Evolutionary conservation across 1,140 invertebrate genomes (phyloP), one percentile per base, ranked within the genome.

Genomic region (Drosophila micromelanica): DNA sequence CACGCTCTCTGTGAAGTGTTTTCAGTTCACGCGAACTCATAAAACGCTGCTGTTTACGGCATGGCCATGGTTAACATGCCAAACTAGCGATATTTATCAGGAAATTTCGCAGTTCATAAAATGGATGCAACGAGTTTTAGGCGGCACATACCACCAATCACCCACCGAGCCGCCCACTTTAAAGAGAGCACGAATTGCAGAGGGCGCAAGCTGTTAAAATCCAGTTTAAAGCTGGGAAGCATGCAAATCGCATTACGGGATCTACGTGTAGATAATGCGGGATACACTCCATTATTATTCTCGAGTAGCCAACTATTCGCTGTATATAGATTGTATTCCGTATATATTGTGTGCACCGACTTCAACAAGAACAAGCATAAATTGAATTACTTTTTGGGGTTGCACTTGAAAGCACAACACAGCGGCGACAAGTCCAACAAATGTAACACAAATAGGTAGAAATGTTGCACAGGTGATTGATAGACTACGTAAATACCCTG

Each of bases 371-470:
- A 62, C 52, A 73, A 73, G 57, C 45, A 73, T 73, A 76, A 76
- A 76, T 76, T 73, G 74, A 76, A 76, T 76, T 76, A 76, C 70
- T 57, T 73, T 56, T 76, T 62, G 70, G 70, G 51, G 43, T 64
- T 57, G 46, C 63, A 63, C 62, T 76, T 73, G 49, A 38, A 70
- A 23, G 59, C 38, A 30, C 40, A 45, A 40, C 15, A 27, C 15
- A 27, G 30, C 32, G 30, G 46, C 27, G 46, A 51, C 64, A 51
- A 43, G 68, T 64, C 55, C 54, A 49, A 51, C 48, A 55, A 59
- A 72, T 75, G 55, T 45, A 72, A 72, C 68, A 57, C 46, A 54
- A 59, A 49, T 65, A 12, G 37, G 32, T 46, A 32, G 5, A 27
- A 20, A 42, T 38, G 3, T 46, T 37, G 20, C 6, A n/a, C 4